phyloP scores from a whole-genome alignment of 2,113 vertebrate species.

The Melanostigma gelatinosum region DNA sequence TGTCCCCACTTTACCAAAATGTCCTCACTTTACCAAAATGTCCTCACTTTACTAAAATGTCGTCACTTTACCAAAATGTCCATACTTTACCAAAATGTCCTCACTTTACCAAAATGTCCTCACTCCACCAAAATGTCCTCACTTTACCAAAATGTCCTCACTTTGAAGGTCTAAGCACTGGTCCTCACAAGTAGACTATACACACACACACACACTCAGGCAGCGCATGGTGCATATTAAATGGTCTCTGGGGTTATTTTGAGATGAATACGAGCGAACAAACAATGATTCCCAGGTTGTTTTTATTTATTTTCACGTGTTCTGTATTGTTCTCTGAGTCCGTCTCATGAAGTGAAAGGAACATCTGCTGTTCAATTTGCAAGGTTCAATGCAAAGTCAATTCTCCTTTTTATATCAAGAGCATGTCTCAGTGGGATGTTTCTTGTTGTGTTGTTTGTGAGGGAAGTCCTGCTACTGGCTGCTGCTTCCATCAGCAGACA shows the following conservation, averaged over 20 bases:
- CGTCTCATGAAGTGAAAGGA: constrained; percentile 17
- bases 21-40: too few relatives aligned
- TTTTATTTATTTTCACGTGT: constrained; percentile 11
- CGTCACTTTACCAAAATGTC: too few relatives aligned
- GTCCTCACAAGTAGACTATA: not conserved
- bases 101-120: too few relatives aligned
- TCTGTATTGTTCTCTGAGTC: constrained; percentile 27
- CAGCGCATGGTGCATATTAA: not conserved
- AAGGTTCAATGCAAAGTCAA: constrained; percentile 43
- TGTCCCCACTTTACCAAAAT: too few relatives aligned
- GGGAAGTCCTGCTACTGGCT: not conserved
- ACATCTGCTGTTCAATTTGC: constrained; percentile 32
- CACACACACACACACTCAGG: not conserved
- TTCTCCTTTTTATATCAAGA: constrained; percentile 6
- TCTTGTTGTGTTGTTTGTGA: constrained; percentile 6
- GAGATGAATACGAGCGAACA: not conserved
- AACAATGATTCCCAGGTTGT: not conserved
- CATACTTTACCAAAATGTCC: too few relatives aligned
- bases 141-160: too few relatives aligned
- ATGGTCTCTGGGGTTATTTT: not conserved
- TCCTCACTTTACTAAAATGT: too few relatives aligned
- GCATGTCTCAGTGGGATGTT: not conserved
- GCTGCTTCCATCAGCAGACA: not conserved
- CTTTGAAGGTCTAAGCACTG: too few relatives aligned
- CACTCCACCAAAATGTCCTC: too few relatives aligned